Evolutionary conservation across 1,140 invertebrate genomes (phyloP).

Genomic region (Batillaria attramentaria): DNA sequence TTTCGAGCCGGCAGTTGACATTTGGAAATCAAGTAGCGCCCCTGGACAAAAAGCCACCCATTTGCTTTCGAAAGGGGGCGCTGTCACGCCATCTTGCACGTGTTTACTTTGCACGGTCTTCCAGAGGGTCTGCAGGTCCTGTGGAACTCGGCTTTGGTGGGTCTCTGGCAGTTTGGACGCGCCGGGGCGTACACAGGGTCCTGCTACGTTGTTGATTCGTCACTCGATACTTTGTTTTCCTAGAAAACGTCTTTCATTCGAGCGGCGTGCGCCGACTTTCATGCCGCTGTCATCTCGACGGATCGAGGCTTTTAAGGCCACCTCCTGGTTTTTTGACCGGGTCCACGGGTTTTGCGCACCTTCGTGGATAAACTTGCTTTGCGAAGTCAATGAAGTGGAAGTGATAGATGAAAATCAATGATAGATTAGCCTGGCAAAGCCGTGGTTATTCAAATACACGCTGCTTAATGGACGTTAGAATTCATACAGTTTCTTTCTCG

Average conservation of each 20-base stretch:
- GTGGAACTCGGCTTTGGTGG: too few species aligned
- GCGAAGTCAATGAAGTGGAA: slow-evolving; percentile 22
- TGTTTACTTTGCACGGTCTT: slow-evolving; percentile 19
- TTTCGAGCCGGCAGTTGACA: slow-evolving; percentile 33
- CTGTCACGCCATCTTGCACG: slow-evolving; percentile 8
- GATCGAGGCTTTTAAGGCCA: neutral
- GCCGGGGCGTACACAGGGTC: too few species aligned
- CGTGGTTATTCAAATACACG: slow-evolving; percentile 28
- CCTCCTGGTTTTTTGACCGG: neutral
- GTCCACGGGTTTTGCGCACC: slow-evolving; percentile 9
- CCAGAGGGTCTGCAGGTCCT: too few species aligned
- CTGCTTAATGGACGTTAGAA: slow-evolving; percentile 15
- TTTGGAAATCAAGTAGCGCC: slow-evolving; percentile 34
- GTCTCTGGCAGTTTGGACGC: too few species aligned
- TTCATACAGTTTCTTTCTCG: neutral
- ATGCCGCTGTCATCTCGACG: neutral
- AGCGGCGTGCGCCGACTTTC: slow-evolving; percentile 3
- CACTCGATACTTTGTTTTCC: slow-evolving; percentile 32
- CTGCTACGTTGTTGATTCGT: slow-evolving; percentile 8
- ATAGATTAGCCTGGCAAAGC: slow-evolving; percentile 19
- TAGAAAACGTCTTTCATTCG: slow-evolving; percentile 14
- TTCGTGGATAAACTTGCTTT: neutral
- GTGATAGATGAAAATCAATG: slow-evolving; percentile 30
- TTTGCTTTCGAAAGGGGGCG: slow-evolving; percentile 30
- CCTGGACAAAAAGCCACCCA: slow-evolving; percentile 30